These are phyloP conservation scores for Drosophila repletoides DNA, from an alignment of 1,140 invertebrate species.

Conservation along the genomic window DNA sequence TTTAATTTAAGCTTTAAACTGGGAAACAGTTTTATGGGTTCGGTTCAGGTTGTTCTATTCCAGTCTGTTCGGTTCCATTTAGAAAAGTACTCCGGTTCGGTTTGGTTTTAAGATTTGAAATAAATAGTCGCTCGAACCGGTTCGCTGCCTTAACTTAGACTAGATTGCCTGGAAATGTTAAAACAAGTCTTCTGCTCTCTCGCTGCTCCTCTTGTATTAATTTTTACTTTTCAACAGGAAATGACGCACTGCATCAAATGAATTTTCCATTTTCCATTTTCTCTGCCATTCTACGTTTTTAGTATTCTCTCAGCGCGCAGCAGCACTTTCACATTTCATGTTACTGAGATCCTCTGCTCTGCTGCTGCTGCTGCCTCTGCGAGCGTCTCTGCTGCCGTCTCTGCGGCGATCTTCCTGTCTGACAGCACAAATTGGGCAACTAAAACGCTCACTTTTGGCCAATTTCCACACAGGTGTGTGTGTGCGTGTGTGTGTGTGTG, in stretches of 20 bases:
- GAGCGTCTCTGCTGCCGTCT: too few relatives aligned
- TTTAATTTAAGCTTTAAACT: too few relatives aligned
- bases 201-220: not conserved
- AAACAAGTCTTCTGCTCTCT: not conserved
- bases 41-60: too few relatives aligned
- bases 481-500: not conserved
- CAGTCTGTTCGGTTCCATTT: too few relatives aligned
- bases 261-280: conserved; percentile 63
- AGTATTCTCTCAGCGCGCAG: conserved; percentile 24
- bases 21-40: too few relatives aligned
- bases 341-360: conserved; percentile 33
- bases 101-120: too few relatives aligned
- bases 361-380: too few relatives aligned
- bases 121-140: too few relatives aligned
- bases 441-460: conserved; percentile 76
- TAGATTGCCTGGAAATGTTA: not conserved
- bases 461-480: conserved; percentile 59
- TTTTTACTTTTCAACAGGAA: conserved; percentile 49
- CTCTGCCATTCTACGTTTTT: conserved; percentile 52
- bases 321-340: conserved; percentile 58
- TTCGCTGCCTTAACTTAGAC: not conserved
- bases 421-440: conserved; percentile 70
- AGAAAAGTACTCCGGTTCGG: too few relatives aligned
- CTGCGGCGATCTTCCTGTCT: conserved; percentile 68
- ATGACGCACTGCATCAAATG: conserved; percentile 28